Percentiles rank a stretch among this genome's conserved stretches.
Evolutionary conservation across 2,888 invertebrate species (phyloP).

Genomic region (Hybos culiciformis): DNA sequence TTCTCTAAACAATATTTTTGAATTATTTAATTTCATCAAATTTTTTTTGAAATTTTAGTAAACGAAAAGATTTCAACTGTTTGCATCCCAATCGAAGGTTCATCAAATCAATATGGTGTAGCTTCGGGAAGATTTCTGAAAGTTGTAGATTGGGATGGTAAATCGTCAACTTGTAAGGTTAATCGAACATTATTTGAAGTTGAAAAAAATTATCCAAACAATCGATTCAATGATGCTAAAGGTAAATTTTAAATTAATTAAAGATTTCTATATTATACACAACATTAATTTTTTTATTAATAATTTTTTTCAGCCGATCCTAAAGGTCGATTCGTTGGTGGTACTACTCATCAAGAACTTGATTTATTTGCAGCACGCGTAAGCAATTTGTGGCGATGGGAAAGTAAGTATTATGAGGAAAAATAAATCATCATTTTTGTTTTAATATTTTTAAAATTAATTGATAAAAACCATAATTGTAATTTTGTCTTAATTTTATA

Average conservation of each 20-base stretch:
- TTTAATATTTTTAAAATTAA: no score
- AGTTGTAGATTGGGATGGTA: constrained; percentile 52
- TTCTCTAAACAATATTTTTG: no score
- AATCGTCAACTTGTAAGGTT: constrained; percentile 37
- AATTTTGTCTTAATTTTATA: no score
- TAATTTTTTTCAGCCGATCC: no score
- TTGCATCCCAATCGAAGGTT: constrained; percentile 49
- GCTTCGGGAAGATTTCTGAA: constrained; percentile 45
- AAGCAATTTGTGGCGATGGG: constrained; percentile 29
- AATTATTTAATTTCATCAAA: no score
- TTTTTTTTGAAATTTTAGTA: no score
- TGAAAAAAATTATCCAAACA: constrained; percentile 41
- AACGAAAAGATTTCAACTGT: constrained; percentile 38
- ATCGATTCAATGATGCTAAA: constrained; percentile 68
- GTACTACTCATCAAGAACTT: constrained; percentile 36
- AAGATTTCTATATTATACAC: no score
- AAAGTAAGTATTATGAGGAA: no score
- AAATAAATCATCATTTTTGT: no score
- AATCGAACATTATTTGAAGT: constrained; percentile 42
- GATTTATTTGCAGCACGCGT: constrained; percentile 28
- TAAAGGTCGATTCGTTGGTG: constrained; percentile 57
- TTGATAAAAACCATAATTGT: no score
- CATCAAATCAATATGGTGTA: constrained; percentile 46
- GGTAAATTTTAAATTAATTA: no score
- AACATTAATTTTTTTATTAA: no score